phyloP scores from a whole-genome alignment of 2,888 invertebrate species.

The Nemurella pictetii region DNA sequence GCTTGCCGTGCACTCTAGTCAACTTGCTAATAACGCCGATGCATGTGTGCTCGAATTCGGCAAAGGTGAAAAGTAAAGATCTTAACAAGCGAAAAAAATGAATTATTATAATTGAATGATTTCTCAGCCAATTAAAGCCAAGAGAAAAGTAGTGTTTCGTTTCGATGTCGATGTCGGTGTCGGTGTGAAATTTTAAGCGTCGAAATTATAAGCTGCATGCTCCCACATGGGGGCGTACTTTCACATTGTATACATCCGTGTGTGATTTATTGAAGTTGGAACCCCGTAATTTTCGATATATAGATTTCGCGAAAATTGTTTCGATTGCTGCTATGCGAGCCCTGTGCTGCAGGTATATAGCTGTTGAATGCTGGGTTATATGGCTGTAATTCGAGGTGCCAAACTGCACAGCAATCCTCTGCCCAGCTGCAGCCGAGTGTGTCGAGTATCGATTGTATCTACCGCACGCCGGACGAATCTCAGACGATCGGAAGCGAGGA shows the following conservation, averaged over 20 bases:
- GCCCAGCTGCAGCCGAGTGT: too few species aligned
- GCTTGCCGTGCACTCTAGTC: not conserved
- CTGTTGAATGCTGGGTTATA: not conserved
- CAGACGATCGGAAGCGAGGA: not conserved
- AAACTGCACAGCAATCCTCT: too few species aligned
- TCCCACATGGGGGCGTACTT: not conserved
- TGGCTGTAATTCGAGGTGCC: not conserved
- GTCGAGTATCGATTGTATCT: not conserved
- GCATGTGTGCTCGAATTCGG: not conserved
- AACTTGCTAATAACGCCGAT: not conserved
- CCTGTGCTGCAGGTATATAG: not conserved
- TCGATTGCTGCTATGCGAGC: not conserved
- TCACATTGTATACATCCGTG: not conserved
- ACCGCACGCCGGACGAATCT: not conserved
- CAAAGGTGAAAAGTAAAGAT: not conserved
- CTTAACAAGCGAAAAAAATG: not conserved
- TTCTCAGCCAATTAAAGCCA: not conserved
- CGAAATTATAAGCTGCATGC: too few species aligned
- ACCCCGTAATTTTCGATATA: not conserved
- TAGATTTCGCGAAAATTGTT: not conserved
- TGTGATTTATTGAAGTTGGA: not conserved
- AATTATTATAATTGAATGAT: not conserved
- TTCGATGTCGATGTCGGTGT: not conserved
- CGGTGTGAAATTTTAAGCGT: not conserved
- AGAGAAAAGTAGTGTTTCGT: not conserved